phyloP scores from a whole-genome alignment of 2,113 vertebrate genomes.

The Trichechus manatus region DNA sequence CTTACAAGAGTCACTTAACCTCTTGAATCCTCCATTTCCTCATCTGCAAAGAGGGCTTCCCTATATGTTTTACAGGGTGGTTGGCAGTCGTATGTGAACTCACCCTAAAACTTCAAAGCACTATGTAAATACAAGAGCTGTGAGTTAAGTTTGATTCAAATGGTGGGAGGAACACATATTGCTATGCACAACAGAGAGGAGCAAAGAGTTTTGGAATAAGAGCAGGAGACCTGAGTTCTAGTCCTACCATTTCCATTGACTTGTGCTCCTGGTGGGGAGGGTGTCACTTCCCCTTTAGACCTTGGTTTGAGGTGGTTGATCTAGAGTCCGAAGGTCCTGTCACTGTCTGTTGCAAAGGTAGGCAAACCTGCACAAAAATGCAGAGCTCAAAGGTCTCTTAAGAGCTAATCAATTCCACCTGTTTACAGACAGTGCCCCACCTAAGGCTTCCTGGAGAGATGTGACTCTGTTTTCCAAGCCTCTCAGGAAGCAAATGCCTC shows the following conservation, averaged over 20 bases:
- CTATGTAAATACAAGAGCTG: background rate
- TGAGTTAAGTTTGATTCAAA: slow-evolving; percentile 33
- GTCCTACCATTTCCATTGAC: background rate
- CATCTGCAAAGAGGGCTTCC: background rate
- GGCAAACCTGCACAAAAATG: background rate
- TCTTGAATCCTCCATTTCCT: slow-evolving; percentile 33
- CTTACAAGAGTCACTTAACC: background rate
- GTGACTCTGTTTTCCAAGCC: background rate
- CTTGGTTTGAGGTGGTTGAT: background rate
- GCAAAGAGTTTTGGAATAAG: background rate
- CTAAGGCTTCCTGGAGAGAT: background rate
- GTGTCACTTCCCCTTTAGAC: background rate
- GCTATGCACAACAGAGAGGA: background rate
- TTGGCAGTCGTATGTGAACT: background rate
- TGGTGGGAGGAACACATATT: background rate
- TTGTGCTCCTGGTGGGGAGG: background rate
- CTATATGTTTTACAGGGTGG: background rate
- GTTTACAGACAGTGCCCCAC: background rate
- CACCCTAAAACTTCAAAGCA: background rate
- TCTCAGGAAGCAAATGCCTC: background rate
- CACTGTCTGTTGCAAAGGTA: background rate
- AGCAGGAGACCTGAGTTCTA: background rate
- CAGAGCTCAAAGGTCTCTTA: background rate
- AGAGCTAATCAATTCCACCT: background rate
- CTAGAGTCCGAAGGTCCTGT: background rate